Conservation (phyloP, 2,113 vertebrate species). For the Vanacampus margaritifer region DNA sequence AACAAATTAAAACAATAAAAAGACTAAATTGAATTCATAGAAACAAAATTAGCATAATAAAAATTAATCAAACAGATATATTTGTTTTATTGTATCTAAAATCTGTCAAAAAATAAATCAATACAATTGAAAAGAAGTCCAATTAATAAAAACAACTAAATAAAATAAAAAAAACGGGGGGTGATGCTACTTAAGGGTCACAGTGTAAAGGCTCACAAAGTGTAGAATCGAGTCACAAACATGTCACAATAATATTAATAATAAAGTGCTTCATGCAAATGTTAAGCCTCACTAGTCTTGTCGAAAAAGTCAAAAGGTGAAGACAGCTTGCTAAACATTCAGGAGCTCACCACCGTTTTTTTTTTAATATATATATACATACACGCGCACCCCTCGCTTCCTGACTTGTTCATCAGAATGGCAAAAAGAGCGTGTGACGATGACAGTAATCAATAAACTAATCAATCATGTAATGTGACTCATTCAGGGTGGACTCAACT, state of each 20-base stretch:
- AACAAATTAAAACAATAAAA: too few species aligned
- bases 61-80: too few species aligned
- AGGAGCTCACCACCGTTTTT: neutral
- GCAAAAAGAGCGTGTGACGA: conserved; percentile 6
- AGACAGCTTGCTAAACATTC: conserved; percentile 2
- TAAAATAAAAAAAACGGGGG: neutral
- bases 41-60: too few species aligned
- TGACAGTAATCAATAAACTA: neutral
- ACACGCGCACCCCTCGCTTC: conserved; percentile 15
- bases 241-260: conserved; percentile 9
- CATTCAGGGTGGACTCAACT: neutral
- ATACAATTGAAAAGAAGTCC: neutral
- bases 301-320: neutral
- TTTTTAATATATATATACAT: too few species aligned
- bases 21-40: too few species aligned
- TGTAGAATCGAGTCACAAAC: neutral
- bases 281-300: conserved; percentile 8
- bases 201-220: neutral
- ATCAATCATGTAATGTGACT: conserved; percentile 24
- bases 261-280: conserved; percentile 34
- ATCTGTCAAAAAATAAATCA: neutral
- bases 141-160: neutral
- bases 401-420: conserved; percentile 64
- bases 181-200: neutral
- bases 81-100: too few species aligned